Base-by-base conservation (phyloP, 2,797 vertebrate genomes). In the Lithobates pipiens region DNA sequence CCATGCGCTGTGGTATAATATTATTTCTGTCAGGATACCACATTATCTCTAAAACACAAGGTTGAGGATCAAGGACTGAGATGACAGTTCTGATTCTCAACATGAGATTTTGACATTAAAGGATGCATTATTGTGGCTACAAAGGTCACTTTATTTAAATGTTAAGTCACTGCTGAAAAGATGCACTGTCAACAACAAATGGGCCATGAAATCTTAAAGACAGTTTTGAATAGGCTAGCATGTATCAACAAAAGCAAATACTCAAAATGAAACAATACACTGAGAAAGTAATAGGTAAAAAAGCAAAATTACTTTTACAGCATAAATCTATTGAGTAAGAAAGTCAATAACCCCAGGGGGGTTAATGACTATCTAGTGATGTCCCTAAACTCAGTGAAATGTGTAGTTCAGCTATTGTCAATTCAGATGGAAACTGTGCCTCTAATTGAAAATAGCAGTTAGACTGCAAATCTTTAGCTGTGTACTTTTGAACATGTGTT, bases 131-230 rank as follows among this genome's bases (percentile, higher is more conserved):
- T 32, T 18, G 50, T 63, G 34, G 65, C 68, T 50, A 50, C 46
- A 76, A 76, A 54, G 61, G 16, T 15, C 23, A 69, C 61, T 42
- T 25, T 70, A 32, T 78, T 65, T 27, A 77, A 71, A 65, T 72
- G 32, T 21, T 25, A 25, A 81, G 46, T 57, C 67, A 72, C 10
- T 72, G 46, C 69, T 71, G 67, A 42, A 80, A 16, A 70, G 78
- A 54, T 57, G 36, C 44, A 67, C 32, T 69, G 23, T 67, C 78
- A 69, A 69, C 29, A 80, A 80, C 73, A 76, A 76, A 83, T 71
- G 63, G 74, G 3, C 39, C 27, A 36, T 83, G 39, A 76, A 76
- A 76, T 76, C 16, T 77, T 23, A 23, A 18, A 61, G 54, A 61
- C 23, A 44, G 32, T 36, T 84, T 27, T 71, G 25, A 84, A 65